Base-by-base conservation (phyloP, 1,140 invertebrate species). In the Cardiocondyla obscurior region DNA sequence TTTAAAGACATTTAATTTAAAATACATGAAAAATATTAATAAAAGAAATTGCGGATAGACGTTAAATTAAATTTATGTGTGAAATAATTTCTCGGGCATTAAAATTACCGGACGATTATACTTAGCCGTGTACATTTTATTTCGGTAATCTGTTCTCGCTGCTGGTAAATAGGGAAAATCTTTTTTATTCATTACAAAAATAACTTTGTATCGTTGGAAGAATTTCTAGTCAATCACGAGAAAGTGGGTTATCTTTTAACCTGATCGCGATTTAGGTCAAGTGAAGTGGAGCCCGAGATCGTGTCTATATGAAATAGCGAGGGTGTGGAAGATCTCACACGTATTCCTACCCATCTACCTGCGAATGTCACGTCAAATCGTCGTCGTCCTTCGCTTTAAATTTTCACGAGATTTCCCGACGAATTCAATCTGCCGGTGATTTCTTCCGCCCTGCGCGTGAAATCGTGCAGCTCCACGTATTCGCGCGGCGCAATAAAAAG, bases 231-330 rank as follows among this genome's bases (percentile, higher is more conserved):
- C 44, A 64, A 57, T 74, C 46, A 8, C 28, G 55, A 58, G 67
- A 81, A 81, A 81, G 67, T 81, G 28, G 77, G 69, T 81, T 81
- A 72, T 81, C 74, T 67, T 79, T 79, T 53, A 82, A 76, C 30
- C 42, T 62, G 55, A 5, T 51, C 57, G 57, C 36, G 70, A 82
- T 82, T 82, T 82, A 36, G 81, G 81, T 82, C 81, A 77, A 82
- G 72, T 55, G 46, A 74, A 82, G 49, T 55, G 81, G 30, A 77
- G 72, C 4, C 70, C 30, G 46, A 49, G 81, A 82, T 16, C 60
- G 73, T 33, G 19, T 76, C 55, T 77, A 65, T 44, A 55, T 77
- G 44, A 39, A 82, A 76, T 51, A 60, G 72, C n/a, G n/a, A 42
- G 62, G 36, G 33, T 79, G 74, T 67, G n/a, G 16, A 4, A 6